Evolutionary conservation across 2,113 vertebrate species (phyloP), one percentile per base, ranked within the genome.

Genomic region (Chrysemys picta): DNA sequence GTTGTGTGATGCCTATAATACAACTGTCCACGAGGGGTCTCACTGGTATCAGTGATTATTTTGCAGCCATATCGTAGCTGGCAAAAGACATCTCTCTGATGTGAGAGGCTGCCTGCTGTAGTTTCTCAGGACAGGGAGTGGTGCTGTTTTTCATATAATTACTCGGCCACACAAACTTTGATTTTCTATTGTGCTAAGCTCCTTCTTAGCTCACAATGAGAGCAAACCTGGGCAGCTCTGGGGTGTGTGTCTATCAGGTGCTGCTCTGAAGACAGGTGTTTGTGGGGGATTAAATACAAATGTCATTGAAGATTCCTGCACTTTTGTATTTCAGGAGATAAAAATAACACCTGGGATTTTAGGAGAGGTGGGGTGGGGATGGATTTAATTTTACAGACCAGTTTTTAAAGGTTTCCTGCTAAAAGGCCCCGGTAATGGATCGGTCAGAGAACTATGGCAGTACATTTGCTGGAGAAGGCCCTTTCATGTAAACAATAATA

Each of bases 1-100:
- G 3, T 38, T 85, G 83, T 76, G 21, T 38, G 49, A 91, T 31
- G 88, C 79, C 76, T 49, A 14, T 85, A 52, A 31, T 22, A 1
- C 0, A 82, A 56, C 0, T 1, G 57, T 78, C 96, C 96, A 96
- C 90, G 88, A 97, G 97, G 95, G 62, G 94, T 91, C 96, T 87
- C 95, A 96, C 53, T 92, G 82, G 82, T 83, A 94, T 56, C 90
- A 94, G 81, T 27, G 82, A 90, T 96, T 6, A 24, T 59, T 57
- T 6, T n/a, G 21, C 54, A 53, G 62, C 80, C 6, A 27, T 1
- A 5, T n/a, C 45, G 2, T 31, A 47, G 3, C 1, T 38, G 9
- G 42, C 25, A 24, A 13, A 53, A 31, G 0, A 47, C 89, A 85
- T 5, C 3, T 53, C 0, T 1, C 38, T 65, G 42, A 21, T 19